phyloP scores from a whole-genome alignment of 2,113 vertebrate genomes.

The Bagarius yarrelli region DNA sequence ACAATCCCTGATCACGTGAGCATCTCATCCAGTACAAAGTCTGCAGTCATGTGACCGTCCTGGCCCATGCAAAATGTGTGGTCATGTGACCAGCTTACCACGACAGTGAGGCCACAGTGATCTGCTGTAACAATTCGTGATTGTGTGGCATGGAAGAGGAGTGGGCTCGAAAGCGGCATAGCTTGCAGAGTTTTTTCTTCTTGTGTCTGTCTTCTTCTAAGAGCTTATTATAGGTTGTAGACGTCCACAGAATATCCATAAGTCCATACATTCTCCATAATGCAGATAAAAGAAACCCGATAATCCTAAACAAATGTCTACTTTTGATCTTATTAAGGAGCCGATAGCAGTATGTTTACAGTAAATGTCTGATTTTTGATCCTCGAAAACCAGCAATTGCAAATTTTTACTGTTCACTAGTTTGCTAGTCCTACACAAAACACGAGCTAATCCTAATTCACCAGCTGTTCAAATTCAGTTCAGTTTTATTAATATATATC shows the following conservation, averaged over 20 bases:
- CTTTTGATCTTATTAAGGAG: background rate
- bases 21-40: conserved; percentile 14
- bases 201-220: background rate
- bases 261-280: background rate
- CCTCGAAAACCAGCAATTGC: background rate
- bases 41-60: conserved; percentile 24
- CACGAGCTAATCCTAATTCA: background rate
- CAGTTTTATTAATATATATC: too few species aligned
- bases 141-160: conserved; percentile 54
- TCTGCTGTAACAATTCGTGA: conserved; percentile 56
- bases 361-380: background rate
- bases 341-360: background rate
- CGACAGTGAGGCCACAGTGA: conserved; percentile 53
- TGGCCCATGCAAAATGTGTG: conserved; percentile 13
- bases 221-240: background rate
- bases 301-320: background rate
- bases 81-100: conserved; percentile 49
- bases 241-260: background rate
- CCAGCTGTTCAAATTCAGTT: too few species aligned
- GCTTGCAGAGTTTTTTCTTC: conserved; percentile 32
- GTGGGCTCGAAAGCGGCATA: conserved; percentile 53
- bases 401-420: background rate
- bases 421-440: background rate
- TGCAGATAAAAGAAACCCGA: background rate
- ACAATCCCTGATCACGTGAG: conserved; percentile 27